Evolutionary conservation across 2,888 invertebrate genomes (phyloP), one percentile per base, ranked within the genome.

Genomic region (Corbicula japonica): DNA sequence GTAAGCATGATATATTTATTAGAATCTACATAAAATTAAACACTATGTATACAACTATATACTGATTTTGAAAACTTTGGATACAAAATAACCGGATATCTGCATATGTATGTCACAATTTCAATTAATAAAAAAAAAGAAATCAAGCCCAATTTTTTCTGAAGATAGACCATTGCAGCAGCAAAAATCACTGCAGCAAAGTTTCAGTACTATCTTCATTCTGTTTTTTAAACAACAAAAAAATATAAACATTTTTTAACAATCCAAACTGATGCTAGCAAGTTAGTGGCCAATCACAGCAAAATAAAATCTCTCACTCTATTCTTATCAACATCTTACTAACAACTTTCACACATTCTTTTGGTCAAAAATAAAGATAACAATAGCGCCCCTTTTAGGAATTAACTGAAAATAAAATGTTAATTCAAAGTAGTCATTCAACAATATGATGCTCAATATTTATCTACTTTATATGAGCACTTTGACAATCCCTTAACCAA

Each of bases 181-280:
- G 81, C 81, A 81, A 81, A 81, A 81, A 61, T 32, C 81, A 81
- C 81, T 81, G 56, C 80, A 80, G 56, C 44, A 38, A 70, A 72
- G 71, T 26, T 34, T 10, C 32, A 4, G 21, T 41, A 38, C 26
- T 23, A 52, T 65, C 50, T 30, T 52, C 23, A 34, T 32, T 12
- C 23, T 5, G 28, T 15, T 12, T 26, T 8, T 44, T 38, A 44
- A 41, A 62, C 26, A 62, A 41, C 44, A 62, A 62, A 62, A 62
- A 46, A 66, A 56, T 44, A 69, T 30, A 34, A n/a, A 30, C 15
- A 34, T 56, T 46, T 54, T 58, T 30, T 61, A 71, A 60, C 56
- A 68, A 68, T 71, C 73, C 58, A 63, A 46, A 48, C 28, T 35
- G 34, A 46, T 56, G 50, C 52, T 61, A 70, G 70, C 70, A 76